A percentile compares a stretch with the other conserved stretches of the same genome.
Evolutionary conservation across 2,113 vertebrate species (phyloP).

Genomic region (Chaetodon trifascialis): DNA sequence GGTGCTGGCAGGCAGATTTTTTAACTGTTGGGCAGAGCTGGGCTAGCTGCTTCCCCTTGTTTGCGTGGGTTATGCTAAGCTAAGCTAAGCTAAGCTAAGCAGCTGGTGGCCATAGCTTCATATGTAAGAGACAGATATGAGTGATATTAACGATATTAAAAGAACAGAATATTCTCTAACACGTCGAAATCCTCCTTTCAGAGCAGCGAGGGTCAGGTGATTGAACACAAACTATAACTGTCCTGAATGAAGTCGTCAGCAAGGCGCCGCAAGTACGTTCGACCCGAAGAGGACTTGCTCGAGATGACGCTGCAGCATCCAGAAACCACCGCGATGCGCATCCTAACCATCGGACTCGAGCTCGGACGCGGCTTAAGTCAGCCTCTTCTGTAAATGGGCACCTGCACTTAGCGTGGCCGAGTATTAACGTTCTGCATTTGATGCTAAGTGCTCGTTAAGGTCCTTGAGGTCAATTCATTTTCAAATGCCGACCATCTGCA

Average conservation of each 20-base stretch:
- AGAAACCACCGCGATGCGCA: constrained; percentile 1
- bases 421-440: constrained; percentile 54
- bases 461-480: constrained; percentile 73
- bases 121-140: too few species aligned
- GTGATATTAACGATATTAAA: too few species aligned
- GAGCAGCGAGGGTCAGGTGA: neutral
- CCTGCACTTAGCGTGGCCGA: constrained; percentile 63
- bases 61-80: too few species aligned
- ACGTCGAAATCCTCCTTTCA: too few species aligned
- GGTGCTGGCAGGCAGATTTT: too few species aligned
- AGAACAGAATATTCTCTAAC: too few species aligned
- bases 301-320: neutral
- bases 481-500: constrained; percentile 57
- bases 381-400: constrained; percentile 49
- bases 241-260: constrained; percentile 1
- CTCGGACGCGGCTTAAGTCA: constrained; percentile 8
- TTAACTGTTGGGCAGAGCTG: too few species aligned
- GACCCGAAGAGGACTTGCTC: neutral
- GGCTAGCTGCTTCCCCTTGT: too few species aligned
- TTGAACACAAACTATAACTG: neutral
- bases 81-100: too few species aligned
- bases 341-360: constrained; percentile 4
- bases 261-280: neutral
- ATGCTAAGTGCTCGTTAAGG: constrained; percentile 70
- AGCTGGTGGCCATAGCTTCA: too few species aligned